Conservation (phyloP, 1,140 invertebrate genomes). For the Dreissena polymorpha region DNA sequence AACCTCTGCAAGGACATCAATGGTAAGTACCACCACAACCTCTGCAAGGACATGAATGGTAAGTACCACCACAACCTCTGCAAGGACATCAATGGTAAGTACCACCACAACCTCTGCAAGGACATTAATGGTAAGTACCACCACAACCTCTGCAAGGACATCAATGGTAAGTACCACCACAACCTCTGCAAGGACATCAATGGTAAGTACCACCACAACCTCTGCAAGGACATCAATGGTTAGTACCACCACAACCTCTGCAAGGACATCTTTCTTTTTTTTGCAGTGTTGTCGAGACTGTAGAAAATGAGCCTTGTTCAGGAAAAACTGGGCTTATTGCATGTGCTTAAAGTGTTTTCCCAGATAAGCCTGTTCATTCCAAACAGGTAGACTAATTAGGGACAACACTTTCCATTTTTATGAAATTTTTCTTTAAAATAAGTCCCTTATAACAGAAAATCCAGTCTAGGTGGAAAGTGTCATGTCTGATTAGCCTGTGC, state of each 20-base stretch:
- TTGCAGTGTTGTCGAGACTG: slow-evolving; percentile 69
- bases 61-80: slow-evolving; percentile 93
- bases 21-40: slow-evolving; percentile 90
- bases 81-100: slow-evolving; percentile 91
- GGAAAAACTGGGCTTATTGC: too few relatives aligned
- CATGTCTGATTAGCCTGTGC: too few relatives aligned
- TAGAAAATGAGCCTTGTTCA: too few relatives aligned
- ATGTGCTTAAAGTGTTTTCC: too few relatives aligned
- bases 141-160: slow-evolving; percentile 91
- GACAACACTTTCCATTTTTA: too few relatives aligned
- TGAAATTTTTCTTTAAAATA: too few relatives aligned
- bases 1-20: slow-evolving; percentile 93
- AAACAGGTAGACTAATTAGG: too few relatives aligned
- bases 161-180: slow-evolving; percentile 93
- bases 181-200: slow-evolving; percentile 93
- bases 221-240: slow-evolving; percentile 93
- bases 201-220: slow-evolving; percentile 90
- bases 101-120: slow-evolving; percentile 91
- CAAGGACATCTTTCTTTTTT: slow-evolving; percentile 92
- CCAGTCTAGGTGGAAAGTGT: too few relatives aligned
- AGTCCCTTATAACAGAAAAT: too few relatives aligned
- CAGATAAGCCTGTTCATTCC: too few relatives aligned
- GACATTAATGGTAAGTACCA: slow-evolving; percentile 94
- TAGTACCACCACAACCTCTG: slow-evolving; percentile 93
- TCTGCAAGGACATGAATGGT: slow-evolving; percentile 93